Evolutionary conservation across 1,140 invertebrate genomes (phyloP), one percentile per base, ranked within the genome.

Genomic region (Ephestia elutella): DNA sequence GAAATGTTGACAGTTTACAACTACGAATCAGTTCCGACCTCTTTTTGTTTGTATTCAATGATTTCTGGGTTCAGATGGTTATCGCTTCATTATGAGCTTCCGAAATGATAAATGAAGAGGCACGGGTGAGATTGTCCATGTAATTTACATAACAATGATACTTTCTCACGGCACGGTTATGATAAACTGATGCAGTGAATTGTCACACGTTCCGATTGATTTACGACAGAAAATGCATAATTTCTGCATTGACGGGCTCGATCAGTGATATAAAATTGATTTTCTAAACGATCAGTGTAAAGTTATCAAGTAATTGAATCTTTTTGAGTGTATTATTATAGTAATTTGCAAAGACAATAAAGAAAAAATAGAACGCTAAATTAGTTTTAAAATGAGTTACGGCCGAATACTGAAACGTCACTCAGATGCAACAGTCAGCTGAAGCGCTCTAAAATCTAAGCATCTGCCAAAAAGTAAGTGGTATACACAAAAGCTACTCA

Each of bases 321-420:
- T 0, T 18, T 35, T 11, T 10, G 51, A 25, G 21, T 30, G 13
- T 25, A 11, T 30, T 25, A n/a, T 3, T 30, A 54, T 30, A 50
- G 20, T 54, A 54, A 51, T 51, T 51, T 30, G 25, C n/a, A 25
- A 44, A 5, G 19, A 35, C 13, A 15, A 48, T 25, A 11, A 54
- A 55, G 50, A 35, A 49, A 17, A 38, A n/a, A 1, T 19, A 35
- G 32, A 35, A 55, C n/a, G 55, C 35, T 21, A 56, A 50, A 48
- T 53, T 53, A 50, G 32, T 57, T 25, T 59, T 9, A 53, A 50
- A 56, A 54, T 49, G n/a, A n/a, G n/a, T n/a, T n/a, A n/a, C n/a
- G n/a, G n/a, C n/a, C n/a, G n/a, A n/a, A n/a, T n/a, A n/a, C n/a
- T n/a, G n/a, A n/a, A n/a, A n/a, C n/a, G n/a, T n/a, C n/a, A n/a